Evolutionary conservation across 2,888 invertebrate genomes (phyloP), one percentile per base, ranked within the genome.

Genomic region (Ophonus ardosiacus): DNA sequence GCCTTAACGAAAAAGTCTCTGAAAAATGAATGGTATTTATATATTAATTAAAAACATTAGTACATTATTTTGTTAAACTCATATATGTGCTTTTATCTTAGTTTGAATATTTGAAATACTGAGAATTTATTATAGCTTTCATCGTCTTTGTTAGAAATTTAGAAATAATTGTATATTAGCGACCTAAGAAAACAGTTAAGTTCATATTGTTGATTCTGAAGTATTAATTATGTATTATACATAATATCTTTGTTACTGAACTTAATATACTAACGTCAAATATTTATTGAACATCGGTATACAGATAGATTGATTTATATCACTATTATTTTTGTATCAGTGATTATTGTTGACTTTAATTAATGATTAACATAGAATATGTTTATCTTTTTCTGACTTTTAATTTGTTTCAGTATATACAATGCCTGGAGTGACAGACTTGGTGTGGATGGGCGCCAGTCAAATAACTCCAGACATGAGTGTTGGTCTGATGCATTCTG

Each of bases 391-490:
- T 63, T 63, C 7, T 43, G 31, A 31, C 31, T 31, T 31, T 31
- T 31, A 31, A 31, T 65, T 21, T 68, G 10, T 87, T 89, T 80
- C 83, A 90, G 92, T 91, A 51, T 92, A 90, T 87, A 90, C 92
- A 86, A 93, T 93, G 92, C 92, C 93, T 87, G 92, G 92, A 87
- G 92, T 93, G 88, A 91, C 93, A 87, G 94, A 94, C 88, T 93
- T 94, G 93, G 93, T 95, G 89, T 95, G 95, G 95, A 94, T 95
- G 95, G 94, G 94, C 61, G 92, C 93, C 85, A 91, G 92, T 56
- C 93, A 93, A 87, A 90, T 92, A 85, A 90, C 92, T 24, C 88
- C 90, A 74, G 93, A 93, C 86, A 90, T 93, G 87, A 92, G 93
- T 81, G 91, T 93, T 87, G 90, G 90, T 15, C 87, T 91, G 17